Conservation (phyloP, 2,797 vertebrate genomes). For the Eidolon dupreanum region DNA sequence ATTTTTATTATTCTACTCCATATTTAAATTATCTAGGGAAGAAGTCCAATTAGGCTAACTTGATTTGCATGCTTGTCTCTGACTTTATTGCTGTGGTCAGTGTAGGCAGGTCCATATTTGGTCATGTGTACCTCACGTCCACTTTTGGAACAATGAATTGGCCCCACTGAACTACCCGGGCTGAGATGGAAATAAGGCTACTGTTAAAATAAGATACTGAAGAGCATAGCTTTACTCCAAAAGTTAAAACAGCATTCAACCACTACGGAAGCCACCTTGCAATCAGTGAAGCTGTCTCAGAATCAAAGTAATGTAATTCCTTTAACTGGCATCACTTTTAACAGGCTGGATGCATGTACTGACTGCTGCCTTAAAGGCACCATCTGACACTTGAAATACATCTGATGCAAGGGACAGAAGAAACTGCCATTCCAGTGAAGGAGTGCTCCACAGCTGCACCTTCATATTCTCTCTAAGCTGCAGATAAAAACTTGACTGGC, state of each 20-base stretch:
- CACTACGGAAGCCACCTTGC: neutral
- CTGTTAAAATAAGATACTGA: neutral
- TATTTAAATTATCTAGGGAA: neutral
- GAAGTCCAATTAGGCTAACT: neutral
- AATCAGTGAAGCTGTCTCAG: neutral
- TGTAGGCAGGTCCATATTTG: neutral
- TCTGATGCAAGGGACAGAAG: conserved; percentile 39
- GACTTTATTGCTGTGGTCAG: neutral
- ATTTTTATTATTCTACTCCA: neutral
- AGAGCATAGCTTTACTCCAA: neutral
- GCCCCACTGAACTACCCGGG: neutral
- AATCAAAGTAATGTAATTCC: conserved; percentile 53
- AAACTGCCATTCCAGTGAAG: conserved; percentile 17
- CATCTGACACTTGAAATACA: conserved; percentile 30
- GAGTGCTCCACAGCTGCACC: neutral
- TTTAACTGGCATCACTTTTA: conserved; percentile 47
- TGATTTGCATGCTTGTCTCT: neutral
- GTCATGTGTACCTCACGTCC: neutral
- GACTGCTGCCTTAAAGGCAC: conserved; percentile 41
- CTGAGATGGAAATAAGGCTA: neutral
- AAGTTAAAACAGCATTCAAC: neutral
- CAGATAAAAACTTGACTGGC: neutral
- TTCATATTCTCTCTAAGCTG: conserved; percentile 35
- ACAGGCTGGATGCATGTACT: conserved; percentile 17
- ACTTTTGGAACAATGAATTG: neutral